Percentiles rank a stretch among this genome's conserved stretches.
Evolutionary conservation across 1,140 invertebrate genomes (phyloP).

Genomic region (Bombus pascuorum): DNA sequence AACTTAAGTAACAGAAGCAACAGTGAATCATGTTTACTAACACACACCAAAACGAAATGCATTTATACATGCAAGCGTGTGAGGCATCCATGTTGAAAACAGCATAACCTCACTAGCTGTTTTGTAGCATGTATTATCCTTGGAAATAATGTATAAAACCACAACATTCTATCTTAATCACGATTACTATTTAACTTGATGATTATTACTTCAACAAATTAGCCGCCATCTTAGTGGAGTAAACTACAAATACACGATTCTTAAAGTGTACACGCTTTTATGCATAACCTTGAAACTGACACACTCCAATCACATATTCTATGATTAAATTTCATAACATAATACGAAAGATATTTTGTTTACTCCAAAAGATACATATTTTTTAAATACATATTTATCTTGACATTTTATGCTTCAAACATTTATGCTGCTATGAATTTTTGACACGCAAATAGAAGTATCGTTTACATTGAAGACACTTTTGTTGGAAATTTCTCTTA

Average conservation of each 20-base stretch:
- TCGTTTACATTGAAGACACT: neutral
- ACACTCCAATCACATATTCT: neutral
- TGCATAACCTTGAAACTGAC: slow-evolving; percentile 29
- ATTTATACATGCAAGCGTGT: neutral
- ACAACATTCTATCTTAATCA: neutral
- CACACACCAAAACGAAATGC: slow-evolving; percentile 5
- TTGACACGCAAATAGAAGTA: neutral
- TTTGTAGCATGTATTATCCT: neutral
- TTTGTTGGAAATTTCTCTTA: neutral
- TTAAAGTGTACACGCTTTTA: neutral
- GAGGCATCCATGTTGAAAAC: slow-evolving; percentile 33
- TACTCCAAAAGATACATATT: neutral
- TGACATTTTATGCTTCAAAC: neutral
- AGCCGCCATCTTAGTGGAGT: neutral
- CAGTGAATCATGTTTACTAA: slow-evolving; percentile 36
- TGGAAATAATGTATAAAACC: neutral
- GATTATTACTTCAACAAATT: neutral
- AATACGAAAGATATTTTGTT: neutral
- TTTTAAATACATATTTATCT: neutral
- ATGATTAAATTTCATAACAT: slow-evolving; percentile 26
- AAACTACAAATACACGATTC: neutral
- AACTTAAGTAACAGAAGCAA: slow-evolving; percentile 4
- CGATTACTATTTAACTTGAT: neutral
- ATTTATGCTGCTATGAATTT: neutral
- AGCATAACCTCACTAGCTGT: slow-evolving; percentile 53